Conservation (phyloP, 2,797 vertebrate genomes). For the Linurgus olivaceus region DNA sequence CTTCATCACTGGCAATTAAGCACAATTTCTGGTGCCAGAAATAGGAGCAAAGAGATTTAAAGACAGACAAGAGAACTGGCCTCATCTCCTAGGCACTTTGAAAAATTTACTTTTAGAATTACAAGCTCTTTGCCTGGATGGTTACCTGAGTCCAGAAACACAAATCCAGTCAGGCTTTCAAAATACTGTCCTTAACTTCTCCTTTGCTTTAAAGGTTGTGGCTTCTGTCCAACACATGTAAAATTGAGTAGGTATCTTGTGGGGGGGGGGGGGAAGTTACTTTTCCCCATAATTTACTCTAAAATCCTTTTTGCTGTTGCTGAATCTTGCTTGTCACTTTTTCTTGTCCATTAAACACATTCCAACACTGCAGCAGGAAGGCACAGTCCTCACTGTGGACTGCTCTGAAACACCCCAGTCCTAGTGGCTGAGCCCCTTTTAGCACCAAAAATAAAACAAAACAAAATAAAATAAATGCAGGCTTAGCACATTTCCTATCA, state of each 20-base stretch:
- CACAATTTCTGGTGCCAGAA: neutral
- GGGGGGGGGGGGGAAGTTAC: rapidly evolving
- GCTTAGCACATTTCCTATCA: neutral
- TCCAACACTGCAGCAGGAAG: neutral
- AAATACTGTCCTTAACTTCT: neutral
- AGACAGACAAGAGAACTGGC: neutral
- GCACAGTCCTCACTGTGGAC: neutral
- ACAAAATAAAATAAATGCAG: neutral
- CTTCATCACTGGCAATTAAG: neutral
- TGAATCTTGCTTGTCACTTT: neutral
- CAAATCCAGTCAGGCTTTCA: neutral
- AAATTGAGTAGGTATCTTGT: neutral
- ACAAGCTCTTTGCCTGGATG: neutral
- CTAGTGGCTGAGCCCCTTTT: neutral
- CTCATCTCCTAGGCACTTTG: neutral
- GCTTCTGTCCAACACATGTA: neutral
- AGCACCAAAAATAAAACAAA: neutral
- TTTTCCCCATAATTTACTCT: neutral
- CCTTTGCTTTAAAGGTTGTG: neutral
- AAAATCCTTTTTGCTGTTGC: neutral
- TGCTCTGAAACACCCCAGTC: neutral
- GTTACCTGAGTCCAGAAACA: neutral
- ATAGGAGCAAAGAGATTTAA: neutral
- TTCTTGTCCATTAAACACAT: neutral
- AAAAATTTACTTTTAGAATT: neutral